phyloP scores from a whole-genome alignment of 2,888 invertebrate genomes.

The Autographa pulchrina region DNA sequence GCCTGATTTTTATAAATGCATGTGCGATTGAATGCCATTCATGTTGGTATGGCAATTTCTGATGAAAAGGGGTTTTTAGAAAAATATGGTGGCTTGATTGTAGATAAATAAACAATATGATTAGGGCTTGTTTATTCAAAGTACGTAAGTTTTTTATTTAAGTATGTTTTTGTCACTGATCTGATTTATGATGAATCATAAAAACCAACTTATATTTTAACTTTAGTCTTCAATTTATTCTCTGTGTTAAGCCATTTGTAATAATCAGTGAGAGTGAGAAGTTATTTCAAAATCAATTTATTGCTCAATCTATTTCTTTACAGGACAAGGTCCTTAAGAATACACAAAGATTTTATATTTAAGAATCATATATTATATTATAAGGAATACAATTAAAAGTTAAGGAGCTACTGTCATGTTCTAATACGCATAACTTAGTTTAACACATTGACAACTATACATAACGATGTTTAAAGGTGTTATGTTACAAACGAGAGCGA shows the following conservation, averaged over 20 bases:
- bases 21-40: slow-evolving; percentile 12
- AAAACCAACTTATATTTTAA: no score
- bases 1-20: slow-evolving; percentile 38
- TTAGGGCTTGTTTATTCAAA: background rate
- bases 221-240: no score
- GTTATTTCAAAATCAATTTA: no score
- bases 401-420: slow-evolving; percentile 25
- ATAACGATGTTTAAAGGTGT: slow-evolving; percentile 24
- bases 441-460: slow-evolving; percentile 54
- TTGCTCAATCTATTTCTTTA: no score
- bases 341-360: no score
- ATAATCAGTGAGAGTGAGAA: no score
- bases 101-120: background rate
- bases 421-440: slow-evolving; percentile 58
- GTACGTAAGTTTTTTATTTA: no score
- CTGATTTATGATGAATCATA: no score
- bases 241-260: no score
- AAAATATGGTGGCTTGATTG: background rate
- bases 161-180: no score
- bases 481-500: slow-evolving; percentile 36
- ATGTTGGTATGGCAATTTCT: background rate
- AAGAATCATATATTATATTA: slow-evolving; percentile 5
- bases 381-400: slow-evolving; percentile 24
- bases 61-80: background rate
- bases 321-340: no score